Base-by-base conservation (phyloP, 2,113 vertebrate species). In the Burhinus bistriatus region DNA sequence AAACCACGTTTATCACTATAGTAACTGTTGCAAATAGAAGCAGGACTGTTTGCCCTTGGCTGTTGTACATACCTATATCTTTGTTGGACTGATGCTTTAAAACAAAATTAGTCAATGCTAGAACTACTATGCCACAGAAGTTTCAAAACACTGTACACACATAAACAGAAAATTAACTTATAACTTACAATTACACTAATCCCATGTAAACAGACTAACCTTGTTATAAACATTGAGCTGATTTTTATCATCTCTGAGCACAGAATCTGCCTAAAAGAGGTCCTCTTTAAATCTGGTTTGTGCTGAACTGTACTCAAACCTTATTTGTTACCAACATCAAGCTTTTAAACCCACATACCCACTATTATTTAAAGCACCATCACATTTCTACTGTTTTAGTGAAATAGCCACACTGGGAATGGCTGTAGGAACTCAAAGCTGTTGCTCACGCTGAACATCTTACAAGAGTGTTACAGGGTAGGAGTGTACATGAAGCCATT, bases 1-100 rank as follows among this genome's bases (percentile, higher is more conserved):
- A 87, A 83, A 89, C 64, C 91, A 88, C 1, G 0, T 85, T 93
- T 88, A 82, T 88, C 78, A 52, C 95, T 87, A 89, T 49, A 89
- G 87, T 55, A 87, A 96, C 89, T 86, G 32, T n/a, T 93, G 44
- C 87, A 96, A 89, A 93, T 32, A 96, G 45, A 80, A 93, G 70
- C 66, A 85, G 58, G 29, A 59, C 90, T 94, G 85, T 55, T 92
- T 80, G 85, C 82, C 57, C 66, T 69, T 72, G 20, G n/a, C 70
- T 85, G 70, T 68, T 51, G 58, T 22, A 44, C 15, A 7, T 52
- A 23, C 15, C n/a, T n/a, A n/a, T n/a, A n/a, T 95, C n/a, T 90
- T 78, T 51, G 25, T 65, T 75, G 90, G 45, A 83, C 22, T 44
- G 26, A 69, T 38, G 61, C 40, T 90, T 75, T 85, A 55, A 62